Evolutionary conservation across 53 echinoderm and acorn worm species (phyloP).

Genomic region (Holothuria leucospilota): DNA sequence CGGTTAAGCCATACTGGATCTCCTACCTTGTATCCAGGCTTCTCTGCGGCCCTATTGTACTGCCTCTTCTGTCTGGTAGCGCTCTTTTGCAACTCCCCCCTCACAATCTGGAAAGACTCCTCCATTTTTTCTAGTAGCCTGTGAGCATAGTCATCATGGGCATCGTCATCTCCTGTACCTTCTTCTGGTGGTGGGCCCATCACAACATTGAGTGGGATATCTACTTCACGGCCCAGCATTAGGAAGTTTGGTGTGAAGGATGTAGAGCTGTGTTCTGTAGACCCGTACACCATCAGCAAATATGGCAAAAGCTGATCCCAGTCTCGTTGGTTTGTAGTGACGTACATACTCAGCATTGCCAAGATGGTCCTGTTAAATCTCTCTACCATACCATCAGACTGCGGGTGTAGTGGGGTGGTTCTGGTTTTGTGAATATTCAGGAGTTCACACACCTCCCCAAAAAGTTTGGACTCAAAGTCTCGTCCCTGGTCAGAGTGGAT

Average conservation of each 20-base stretch:
- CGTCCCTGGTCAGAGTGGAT: conserved; percentile 52
- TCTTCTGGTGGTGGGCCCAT: neutral
- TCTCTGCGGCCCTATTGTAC: conserved; percentile 38
- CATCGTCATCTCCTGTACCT: neutral
- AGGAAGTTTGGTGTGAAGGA: conserved; percentile 2
- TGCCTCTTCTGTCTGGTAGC: conserved; percentile 37
- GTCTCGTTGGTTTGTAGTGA: conserved; percentile 4
- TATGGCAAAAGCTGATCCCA: conserved; percentile 38
- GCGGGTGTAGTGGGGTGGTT: conserved; percentile 35
- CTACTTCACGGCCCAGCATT: conserved; percentile 51
- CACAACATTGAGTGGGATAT: conserved; percentile 39
- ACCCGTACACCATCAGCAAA: conserved; percentile 41
- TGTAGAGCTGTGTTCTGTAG: conserved; percentile 4
- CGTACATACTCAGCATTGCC: conserved; percentile 33
- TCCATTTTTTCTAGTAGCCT: neutral
- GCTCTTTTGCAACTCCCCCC: neutral
- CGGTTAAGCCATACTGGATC: conserved; percentile 58
- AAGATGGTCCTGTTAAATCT: conserved; percentile 29
- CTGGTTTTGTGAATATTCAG: conserved; percentile 34
- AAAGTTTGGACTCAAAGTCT: conserved; percentile 32
- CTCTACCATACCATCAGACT: conserved; percentile 45
- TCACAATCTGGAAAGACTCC: conserved; percentile 11
- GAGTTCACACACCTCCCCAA: conserved; percentile 34
- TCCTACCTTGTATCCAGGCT: neutral
- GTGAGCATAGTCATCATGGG: neutral